Evolutionary conservation across 2,888 invertebrate species (phyloP).

Genomic region (Drosophila neutralis): DNA sequence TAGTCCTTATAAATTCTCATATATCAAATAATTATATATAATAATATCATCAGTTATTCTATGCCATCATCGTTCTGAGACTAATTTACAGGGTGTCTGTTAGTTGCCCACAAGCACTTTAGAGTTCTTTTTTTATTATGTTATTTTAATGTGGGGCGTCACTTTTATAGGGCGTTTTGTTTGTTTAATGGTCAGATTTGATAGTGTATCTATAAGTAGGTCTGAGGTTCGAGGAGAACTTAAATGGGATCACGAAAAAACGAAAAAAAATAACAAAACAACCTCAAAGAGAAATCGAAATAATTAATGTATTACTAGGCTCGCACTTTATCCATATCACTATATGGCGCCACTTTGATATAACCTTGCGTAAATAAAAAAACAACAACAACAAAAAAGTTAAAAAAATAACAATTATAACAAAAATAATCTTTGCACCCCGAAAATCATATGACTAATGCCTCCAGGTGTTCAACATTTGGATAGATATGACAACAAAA

Average conservation of each 20-base stretch:
- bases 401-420: constrained; percentile 12
- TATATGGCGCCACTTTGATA: constrained; percentile 38
- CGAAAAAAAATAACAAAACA: neutral
- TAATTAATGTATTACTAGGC: constrained; percentile 6
- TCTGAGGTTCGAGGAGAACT: constrained; percentile 1
- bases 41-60: neutral
- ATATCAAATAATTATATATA: neutral
- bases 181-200: constrained; percentile 20
- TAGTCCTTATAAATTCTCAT: neutral
- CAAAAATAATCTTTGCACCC: constrained; percentile 48
- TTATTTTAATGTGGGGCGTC: constrained; percentile 45
- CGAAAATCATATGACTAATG: constrained; percentile 53
- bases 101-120: neutral
- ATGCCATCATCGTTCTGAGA: neutral
- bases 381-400: neutral
- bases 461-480: constrained; percentile 48
- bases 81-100: constrained; percentile 11
- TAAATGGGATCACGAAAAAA: constrained; percentile 6
- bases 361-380: constrained; percentile 24
- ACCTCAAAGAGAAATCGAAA: constrained; percentile 15
- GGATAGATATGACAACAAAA: constrained; percentile 30
- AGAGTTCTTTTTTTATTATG: neutral
- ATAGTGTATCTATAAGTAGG: constrained; percentile 11
- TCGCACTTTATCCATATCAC: neutral
- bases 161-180: constrained; percentile 51